phyloP scores from a whole-genome alignment of 2,888 invertebrate species.

The Rotaria macrura region DNA sequence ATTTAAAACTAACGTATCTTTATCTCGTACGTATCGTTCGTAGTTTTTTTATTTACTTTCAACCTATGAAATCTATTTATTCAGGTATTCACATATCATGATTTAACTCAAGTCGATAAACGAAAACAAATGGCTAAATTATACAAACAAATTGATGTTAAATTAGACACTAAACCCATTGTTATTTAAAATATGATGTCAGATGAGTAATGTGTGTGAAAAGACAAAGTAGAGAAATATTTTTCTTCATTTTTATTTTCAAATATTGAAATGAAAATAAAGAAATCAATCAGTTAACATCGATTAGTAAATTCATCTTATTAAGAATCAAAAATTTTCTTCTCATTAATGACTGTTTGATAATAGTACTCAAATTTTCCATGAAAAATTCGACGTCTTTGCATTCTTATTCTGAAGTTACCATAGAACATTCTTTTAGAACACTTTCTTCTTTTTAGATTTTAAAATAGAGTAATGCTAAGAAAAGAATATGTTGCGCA shows the following conservation, averaged over 20 bases:
- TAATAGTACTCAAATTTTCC: too few relatives aligned
- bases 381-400: too few relatives aligned
- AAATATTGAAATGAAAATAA: neutral
- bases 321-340: too few relatives aligned
- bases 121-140: neutral
- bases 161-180: neutral
- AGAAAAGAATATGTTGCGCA: too few relatives aligned
- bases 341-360: too few relatives aligned
- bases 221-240: neutral
- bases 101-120: neutral
- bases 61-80: too few relatives aligned
- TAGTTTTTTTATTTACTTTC: too few relatives aligned
- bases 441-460: too few relatives aligned
- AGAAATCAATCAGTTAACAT: neutral
- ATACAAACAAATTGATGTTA: neutral
- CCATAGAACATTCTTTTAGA: too few relatives aligned
- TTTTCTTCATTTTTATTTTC: neutral
- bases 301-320: too few relatives aligned
- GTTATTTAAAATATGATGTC: neutral
- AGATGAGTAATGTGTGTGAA: neutral
- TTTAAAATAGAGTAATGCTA: too few relatives aligned
- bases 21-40: neutral
- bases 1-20: conserved; percentile 4
- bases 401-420: too few relatives aligned
- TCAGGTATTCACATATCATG: neutral